Percentiles rank a stretch among this genome's conserved stretches.
Evolutionary conservation across 2,113 vertebrate genomes (phyloP).

Genomic region (Datnioides undecimradiatus): DNA sequence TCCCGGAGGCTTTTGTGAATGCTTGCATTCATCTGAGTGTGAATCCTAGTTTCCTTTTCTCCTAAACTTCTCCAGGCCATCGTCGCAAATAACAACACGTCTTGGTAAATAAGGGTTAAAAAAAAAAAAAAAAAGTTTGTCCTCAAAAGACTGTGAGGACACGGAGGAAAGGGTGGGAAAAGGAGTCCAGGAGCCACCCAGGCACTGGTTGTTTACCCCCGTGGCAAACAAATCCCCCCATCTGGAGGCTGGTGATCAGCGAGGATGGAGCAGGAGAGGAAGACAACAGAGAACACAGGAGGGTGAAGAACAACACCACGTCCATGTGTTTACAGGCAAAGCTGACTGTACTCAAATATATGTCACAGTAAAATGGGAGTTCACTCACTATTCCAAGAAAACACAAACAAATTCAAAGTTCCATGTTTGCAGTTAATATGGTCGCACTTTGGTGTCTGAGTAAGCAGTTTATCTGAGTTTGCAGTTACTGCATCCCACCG

Average conservation of each 20-base stretch:
- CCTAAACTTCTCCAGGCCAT: conserved; percentile 7
- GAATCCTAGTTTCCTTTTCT: conserved; percentile 4
- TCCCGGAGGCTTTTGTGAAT: neutral
- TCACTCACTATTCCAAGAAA: neutral
- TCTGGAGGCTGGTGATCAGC: conserved; percentile 59
- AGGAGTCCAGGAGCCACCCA: conserved; percentile 53
- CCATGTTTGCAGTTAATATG: neutral
- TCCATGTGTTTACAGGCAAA: conserved; percentile 30
- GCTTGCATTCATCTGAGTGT: conserved; percentile 46
- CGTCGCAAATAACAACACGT: neutral
- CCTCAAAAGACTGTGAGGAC: conserved; percentile 31
- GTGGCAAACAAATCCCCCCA: conserved; percentile 63
- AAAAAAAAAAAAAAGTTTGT: too few relatives aligned
- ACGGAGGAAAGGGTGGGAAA: neutral
- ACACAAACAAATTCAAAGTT: neutral
- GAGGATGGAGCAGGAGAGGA: conserved; percentile 11
- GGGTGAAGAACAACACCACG: neutral
- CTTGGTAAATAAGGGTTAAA: conserved; percentile 31
- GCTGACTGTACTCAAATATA: neutral
- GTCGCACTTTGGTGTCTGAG: neutral
- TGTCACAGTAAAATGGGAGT: neutral
- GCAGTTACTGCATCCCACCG: neutral
- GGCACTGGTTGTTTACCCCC: conserved; percentile 70
- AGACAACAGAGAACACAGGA: conserved; percentile 5
- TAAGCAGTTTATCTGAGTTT: neutral